phyloP scores from a whole-genome alignment of 2,113 vertebrate species.

The Motacilla tschutschensis region DNA sequence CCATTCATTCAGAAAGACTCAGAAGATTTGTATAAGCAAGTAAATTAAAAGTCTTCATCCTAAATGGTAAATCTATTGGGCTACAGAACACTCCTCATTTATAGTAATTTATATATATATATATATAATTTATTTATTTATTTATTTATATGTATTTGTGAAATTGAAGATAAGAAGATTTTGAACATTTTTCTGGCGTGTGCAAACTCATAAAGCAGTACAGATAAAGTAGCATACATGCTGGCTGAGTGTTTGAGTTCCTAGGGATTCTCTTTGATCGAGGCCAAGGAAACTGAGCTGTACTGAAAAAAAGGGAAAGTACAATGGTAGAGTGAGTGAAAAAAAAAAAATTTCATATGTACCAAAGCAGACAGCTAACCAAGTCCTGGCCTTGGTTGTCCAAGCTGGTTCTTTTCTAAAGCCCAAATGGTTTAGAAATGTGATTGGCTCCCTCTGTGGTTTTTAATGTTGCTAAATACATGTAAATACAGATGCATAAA shows the following conservation, averaged over 20 bases:
- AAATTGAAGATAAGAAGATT: conserved; percentile 1
- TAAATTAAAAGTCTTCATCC: neutral
- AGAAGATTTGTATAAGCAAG: neutral
- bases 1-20: neutral
- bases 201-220: neutral
- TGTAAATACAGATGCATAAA: neutral
- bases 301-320: neutral
- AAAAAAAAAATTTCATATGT: neutral
- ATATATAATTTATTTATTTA: neutral
- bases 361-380: neutral
- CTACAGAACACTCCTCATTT: neutral
- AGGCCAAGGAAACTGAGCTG: neutral
- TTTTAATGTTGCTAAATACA: neutral
- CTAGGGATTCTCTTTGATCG: neutral
- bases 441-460: neutral
- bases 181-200: neutral
- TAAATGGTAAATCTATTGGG: neutral
- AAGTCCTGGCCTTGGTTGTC: neutral
- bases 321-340: neutral
- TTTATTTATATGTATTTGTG: neutral
- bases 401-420: neutral
- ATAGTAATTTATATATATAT: neutral
- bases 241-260: neutral
- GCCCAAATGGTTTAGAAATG: neutral
- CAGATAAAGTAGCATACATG: neutral